A percentile compares a stretch with the other conserved stretches of the same genome.
These are phyloP conservation scores for Hypomecis punctinalis DNA, from an alignment of 2,888 invertebrate genomes.

Conservation along the genomic window DNA sequence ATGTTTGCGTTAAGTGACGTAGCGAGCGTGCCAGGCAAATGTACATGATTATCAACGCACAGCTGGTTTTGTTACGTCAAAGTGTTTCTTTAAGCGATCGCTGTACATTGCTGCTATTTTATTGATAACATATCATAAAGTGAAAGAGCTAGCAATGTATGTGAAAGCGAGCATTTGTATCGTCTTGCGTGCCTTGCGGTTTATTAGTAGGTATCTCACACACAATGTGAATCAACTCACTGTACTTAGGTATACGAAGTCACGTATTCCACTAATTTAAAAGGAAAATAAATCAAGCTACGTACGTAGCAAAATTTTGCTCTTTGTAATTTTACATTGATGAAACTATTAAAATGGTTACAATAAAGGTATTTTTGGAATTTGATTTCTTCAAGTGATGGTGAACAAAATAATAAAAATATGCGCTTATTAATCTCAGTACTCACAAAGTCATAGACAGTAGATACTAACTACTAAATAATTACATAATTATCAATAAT, in stretches of 20 bases:
- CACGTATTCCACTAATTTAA: conserved; percentile 19
- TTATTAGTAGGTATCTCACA: conserved; percentile 18
- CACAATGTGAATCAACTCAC: conserved; percentile 24
- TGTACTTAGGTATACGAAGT: conserved; percentile 30
- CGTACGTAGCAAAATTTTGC: conserved; percentile 1
- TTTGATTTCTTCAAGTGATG: too few species aligned
- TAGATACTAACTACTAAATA: too few species aligned
- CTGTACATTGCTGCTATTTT: conserved; percentile 48
- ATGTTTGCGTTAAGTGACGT: conserved; percentile 54
- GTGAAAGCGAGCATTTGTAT: not conserved
- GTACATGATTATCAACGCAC: conserved; percentile 76
- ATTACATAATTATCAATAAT: too few species aligned
- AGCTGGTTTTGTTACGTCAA: conserved; percentile 60
- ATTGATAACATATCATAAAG: not conserved
- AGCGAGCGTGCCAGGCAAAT: conserved; percentile 68
- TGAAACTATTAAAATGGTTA: not conserved
- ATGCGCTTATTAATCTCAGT: too few species aligned
- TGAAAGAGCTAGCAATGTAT: conserved; percentile 16
- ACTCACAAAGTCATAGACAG: too few species aligned
- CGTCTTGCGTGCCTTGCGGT: conserved; percentile 1
- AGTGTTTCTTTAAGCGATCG: conserved; percentile 6
- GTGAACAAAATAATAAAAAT: too few species aligned
- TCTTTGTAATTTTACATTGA: not conserved
- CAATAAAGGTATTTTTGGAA: too few species aligned
- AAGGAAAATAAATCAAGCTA: conserved; percentile 11